phyloP scores from a whole-genome alignment of 2,888 invertebrate genomes.

The Bellardia bayeri region DNA sequence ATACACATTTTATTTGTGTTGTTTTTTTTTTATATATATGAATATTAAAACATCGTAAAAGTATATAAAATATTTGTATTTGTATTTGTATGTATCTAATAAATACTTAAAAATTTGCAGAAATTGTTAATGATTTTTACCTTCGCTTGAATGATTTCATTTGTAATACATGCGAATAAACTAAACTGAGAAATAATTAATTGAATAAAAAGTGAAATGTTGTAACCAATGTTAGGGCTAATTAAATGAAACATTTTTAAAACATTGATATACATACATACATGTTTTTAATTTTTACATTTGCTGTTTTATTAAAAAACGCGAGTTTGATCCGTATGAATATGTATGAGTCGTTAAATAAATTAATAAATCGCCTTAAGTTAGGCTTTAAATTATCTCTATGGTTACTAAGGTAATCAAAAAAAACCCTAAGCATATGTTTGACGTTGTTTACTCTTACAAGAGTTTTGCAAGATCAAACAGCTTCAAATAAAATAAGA shows the following conservation, averaged over 20 bases:
- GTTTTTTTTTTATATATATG: constrained; percentile 1
- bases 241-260: constrained; percentile 17
- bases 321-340: too few species aligned
- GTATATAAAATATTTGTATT: neutral
- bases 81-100: neutral
- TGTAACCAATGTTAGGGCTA: constrained; percentile 34
- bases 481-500: too few species aligned
- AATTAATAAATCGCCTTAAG: too few species aligned
- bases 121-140: constrained; percentile 55
- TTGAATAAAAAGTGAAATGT: constrained; percentile 31
- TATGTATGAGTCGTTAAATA: too few species aligned
- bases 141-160: constrained; percentile 57
- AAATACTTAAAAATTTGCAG: constrained; percentile 28
- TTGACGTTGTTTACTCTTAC: too few species aligned
- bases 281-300: neutral
- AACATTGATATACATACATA: neutral
- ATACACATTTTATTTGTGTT: constrained; percentile 1
- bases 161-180: constrained; percentile 34
- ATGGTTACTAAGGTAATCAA: too few species aligned
- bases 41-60: constrained; percentile 25
- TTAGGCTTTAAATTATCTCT: too few species aligned
- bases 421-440: too few species aligned
- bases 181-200: constrained; percentile 20
- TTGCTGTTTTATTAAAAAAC: too few species aligned
- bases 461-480: too few species aligned